phyloP scores from a whole-genome alignment of 2,797 vertebrate species.

The Xenops minutus region DNA sequence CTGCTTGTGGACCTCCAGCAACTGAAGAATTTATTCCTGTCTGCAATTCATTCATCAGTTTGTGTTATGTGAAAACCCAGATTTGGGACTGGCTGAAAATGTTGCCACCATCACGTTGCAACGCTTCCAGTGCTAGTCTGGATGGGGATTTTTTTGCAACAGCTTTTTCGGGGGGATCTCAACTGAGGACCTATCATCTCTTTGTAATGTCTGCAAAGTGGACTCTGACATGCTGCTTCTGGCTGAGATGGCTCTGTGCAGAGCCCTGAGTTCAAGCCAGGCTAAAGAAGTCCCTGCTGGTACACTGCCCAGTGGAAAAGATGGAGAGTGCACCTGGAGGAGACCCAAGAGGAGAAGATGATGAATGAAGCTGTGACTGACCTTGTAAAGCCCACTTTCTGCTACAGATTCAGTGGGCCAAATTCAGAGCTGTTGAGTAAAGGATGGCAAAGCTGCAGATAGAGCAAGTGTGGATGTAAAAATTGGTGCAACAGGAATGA shows the following conservation, averaged over 20 bases:
- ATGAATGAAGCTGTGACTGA: background rate
- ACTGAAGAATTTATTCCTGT: background rate
- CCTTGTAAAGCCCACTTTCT: background rate
- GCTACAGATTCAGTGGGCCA: background rate
- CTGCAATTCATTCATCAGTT: background rate
- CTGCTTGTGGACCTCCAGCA: background rate
- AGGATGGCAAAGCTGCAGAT: background rate
- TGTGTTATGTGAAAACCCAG: background rate
- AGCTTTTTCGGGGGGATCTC: background rate
- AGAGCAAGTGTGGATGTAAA: background rate
- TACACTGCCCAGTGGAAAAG: background rate
- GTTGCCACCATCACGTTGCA: background rate
- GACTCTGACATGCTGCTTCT: background rate
- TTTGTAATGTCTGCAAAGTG: accelerated
- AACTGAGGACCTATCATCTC: background rate
- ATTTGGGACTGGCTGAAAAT: accelerated
- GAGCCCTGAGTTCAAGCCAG: background rate
- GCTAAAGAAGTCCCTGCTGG: background rate
- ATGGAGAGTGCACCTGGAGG: background rate
- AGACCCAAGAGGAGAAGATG: background rate
- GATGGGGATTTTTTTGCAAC: background rate
- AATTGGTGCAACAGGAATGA: background rate
- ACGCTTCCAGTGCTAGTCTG: background rate
- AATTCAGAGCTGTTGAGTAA: background rate
- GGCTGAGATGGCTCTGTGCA: background rate